These are phyloP conservation scores for Ophion ventricosus DNA, from an alignment of 2,888 invertebrate species.

Conservation along the genomic window DNA sequence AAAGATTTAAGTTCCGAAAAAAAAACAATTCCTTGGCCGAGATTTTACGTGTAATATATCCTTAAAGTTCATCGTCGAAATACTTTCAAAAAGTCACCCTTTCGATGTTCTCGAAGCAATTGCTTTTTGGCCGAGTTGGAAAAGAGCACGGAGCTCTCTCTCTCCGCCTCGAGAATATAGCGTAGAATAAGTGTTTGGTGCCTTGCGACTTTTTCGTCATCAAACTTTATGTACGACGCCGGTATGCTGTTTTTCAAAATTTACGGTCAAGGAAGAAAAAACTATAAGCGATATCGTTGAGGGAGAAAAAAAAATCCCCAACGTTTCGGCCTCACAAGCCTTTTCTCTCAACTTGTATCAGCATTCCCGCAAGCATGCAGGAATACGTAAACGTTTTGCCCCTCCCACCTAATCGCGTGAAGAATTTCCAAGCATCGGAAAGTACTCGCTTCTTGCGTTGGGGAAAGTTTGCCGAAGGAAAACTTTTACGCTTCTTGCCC, in stretches of 20 bases:
- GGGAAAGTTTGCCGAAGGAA: conserved; percentile 44
- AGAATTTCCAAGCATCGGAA: conserved; percentile 36
- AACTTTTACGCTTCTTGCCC: conserved; percentile 46
- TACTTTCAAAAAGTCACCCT: background rate
- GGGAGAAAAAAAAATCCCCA: conserved; percentile 13
- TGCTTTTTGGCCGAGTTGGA: background rate
- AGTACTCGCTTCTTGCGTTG: conserved; percentile 35
- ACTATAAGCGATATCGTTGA: conserved; percentile 20
- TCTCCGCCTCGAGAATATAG: conserved; percentile 9
- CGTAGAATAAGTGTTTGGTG: background rate
- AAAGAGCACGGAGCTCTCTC: background rate
- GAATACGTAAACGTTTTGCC: conserved; percentile 31
- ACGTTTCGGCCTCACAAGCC: conserved; percentile 6
- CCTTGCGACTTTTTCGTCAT: conserved; percentile 10
- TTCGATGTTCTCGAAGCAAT: background rate
- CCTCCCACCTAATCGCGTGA: background rate
- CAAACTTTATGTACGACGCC: background rate
- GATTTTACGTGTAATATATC: no score
- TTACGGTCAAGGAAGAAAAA: conserved; percentile 17
- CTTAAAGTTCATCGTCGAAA: background rate
- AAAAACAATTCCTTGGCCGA: no score
- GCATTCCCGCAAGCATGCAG: conserved; percentile 11
- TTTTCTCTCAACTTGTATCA: conserved; percentile 25
- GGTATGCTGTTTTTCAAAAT: conserved; percentile 9
- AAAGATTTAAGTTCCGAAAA: no score